Evolutionary conservation across 2,888 invertebrate species (phyloP), one percentile per base, ranked within the genome.

Genomic region (Autographa pulchrina): DNA sequence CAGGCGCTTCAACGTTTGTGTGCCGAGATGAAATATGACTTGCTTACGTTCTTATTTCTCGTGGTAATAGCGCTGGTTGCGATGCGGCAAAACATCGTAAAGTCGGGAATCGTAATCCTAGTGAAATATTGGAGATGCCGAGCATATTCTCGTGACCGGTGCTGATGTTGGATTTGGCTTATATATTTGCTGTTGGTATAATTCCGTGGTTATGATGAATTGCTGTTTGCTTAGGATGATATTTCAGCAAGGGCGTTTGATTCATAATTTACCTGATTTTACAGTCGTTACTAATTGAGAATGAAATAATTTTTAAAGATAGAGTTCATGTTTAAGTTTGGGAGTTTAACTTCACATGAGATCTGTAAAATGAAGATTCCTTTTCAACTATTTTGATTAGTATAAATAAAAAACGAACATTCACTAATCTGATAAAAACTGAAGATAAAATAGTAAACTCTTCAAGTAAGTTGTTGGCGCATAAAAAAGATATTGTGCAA

Each of bases 1-100:
- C 75, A 85, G 84, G 84, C 85, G 77, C 77, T 83, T 60, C 56
- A 59, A 64, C 62, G 62, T 60, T 59, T n/a, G 32, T 74, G 65
- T 65, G 43, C 66, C 68, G 59, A 69, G 68, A 68, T 77, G 77
- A 80, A 77, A 80, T 76, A 80, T 78, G 65, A 62, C 63, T 31
- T 61, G 72, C 66, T 80, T 78, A 76, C 65, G 77, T 68, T 63
- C 68, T 68, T 80, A 80, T 64, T 72, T 72, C 58, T 48, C 31
- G 61, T 77, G 25, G 68, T 62, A 68, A 65, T 62, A 68, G 61
- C 58, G 61, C 54, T 61, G 61, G 25, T 52, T 43, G 59, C 35
- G 54, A 62, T 52, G 61, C 32, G 54, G 43, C 52, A 68, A 72
- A 80, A 80, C 68, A 64, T 66, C 61, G 64, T 59, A 63, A 68